Base-by-base conservation (phyloP, 2,888 invertebrate genomes). In the Julus scanicus region DNA sequence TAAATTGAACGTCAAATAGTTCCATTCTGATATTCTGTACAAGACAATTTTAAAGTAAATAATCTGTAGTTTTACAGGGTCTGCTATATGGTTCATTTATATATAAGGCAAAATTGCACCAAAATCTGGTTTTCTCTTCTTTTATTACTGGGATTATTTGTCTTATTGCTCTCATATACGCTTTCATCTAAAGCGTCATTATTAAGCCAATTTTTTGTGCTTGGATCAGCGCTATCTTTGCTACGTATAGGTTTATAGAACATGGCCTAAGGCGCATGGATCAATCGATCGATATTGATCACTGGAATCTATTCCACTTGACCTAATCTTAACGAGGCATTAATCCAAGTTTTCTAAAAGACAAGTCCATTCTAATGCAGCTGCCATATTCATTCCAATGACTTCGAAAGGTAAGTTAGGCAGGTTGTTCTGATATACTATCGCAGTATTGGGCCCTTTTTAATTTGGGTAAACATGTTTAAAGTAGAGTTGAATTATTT, bases 281-380 rank as follows among this genome's bases (percentile, higher is more conserved):
- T 71, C 71, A 71, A 71, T 71, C 71, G 71, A 71, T 71, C 71
- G 71, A 71, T 71, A 71, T 71, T 29, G 71, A 71, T 71, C 71
- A 71, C 71, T 71, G 71, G 71, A 71, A 71, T 71, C 71, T 20
- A 71, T 71, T 71, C 71, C 71, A 71, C 71, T 71, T 71, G 71
- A 71, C 71, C 71, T 71, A 71, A 71, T 71, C 71, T 71, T 71
- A 71, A 71, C 71, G 71, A 71, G 71, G 20, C 71, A 71, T 71
- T 71, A 71, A 71, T 71, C 71, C 71, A 71, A 71, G 29, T 71
- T 71, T 71, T 71, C 71, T 71, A 71, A 71, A 53, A 20, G 71
- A 29, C 71, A 71, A 71, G 71, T 71, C 71, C 71, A 71, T 71
- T 71, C 29, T 71, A 29, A 71, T 71, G 71, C 71, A 71, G 29